Base-by-base conservation (phyloP, 1,140 invertebrate genomes). In the Saccostrea echinata region DNA sequence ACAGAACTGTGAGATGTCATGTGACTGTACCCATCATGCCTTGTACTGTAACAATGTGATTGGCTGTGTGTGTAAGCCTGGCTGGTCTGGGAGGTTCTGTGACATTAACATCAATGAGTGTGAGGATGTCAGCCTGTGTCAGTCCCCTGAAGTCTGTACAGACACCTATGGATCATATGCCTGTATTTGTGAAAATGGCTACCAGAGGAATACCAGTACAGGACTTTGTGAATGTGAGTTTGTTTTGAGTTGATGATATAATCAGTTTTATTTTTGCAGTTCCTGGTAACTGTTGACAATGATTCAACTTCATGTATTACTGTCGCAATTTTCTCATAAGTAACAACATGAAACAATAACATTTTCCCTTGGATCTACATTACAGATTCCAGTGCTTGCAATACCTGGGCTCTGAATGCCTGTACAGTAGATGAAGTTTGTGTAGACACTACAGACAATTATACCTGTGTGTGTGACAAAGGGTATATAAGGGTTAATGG, bases 1-100 rank as follows among this genome's bases (percentile, higher is more conserved):
- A 18, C 27, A 21, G 16, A 43, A 86, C 11, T 86, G 85, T 30
- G 30, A 43, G 24, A 86, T 24, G 43, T 51, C 33, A 27, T 86
- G 85, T 81, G 27, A 51, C 21, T 86, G 85, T 35, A 53, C 64
- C 35, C 68, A 86, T 30, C 33, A 86, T 64, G 55, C 85, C 51
- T 8, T 76, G 24, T n/a, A 33, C 21, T 86, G 85, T 81, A n/a
- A 86, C 55, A 71, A 71, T 81, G 76, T 81, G 30, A 80, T 51
- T n/a, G 85, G 85, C 18, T 86, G 85, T 81, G 43, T 86, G 12
- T 86, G 85, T 76, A 86, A 64, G 33, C 11, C 64, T 33, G 71
- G 85, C 33, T 86, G 85, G 85, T 12, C n/a, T 3, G 85, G 85
- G 11, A 51, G 71, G 18, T 53, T 21, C 52, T 86, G 85, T 80